These are phyloP conservation scores for Diacarnus erythraeanus DNA, from an alignment of 37 sponge, comb jelly and placozoan species.

Conservation along the genomic window DNA sequence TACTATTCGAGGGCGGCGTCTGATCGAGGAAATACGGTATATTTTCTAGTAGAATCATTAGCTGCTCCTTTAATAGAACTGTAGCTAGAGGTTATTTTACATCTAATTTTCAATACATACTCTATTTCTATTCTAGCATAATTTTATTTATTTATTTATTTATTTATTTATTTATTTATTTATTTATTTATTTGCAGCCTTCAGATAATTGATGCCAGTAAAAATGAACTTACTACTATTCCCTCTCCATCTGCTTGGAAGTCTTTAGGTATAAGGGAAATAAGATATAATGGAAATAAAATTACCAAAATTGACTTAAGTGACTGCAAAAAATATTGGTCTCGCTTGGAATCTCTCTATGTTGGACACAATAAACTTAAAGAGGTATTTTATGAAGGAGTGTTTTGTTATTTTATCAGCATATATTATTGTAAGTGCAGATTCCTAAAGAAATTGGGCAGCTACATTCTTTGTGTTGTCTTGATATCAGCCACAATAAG, in stretches of 20 bases:
- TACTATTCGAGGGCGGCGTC: too few relatives aligned
- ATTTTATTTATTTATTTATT: too few relatives aligned
- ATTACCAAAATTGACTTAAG: conserved; percentile 20
- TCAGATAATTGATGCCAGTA: conserved; percentile 53
- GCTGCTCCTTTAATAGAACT: too few relatives aligned
- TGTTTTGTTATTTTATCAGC: too few relatives aligned
- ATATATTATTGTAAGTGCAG: conserved; percentile 5
- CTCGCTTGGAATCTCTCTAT: conserved; percentile 51
- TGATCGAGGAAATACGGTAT: too few relatives aligned
- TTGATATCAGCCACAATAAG: conserved; percentile 76
- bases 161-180: background rate
- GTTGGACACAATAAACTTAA: conserved; percentile 59
- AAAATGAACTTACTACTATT: conserved; percentile 63
- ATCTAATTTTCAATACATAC: too few relatives aligned
- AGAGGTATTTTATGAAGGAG: too few relatives aligned
- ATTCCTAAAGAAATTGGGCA: conserved; percentile 62
- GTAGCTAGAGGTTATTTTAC: too few relatives aligned
- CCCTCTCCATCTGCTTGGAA: conserved; percentile 67
- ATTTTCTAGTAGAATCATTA: too few relatives aligned
- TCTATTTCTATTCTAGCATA: too few relatives aligned
- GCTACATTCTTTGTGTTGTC: conserved; percentile 34
- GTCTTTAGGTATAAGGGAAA: conserved; percentile 53
- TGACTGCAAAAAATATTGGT: conserved; percentile 51
- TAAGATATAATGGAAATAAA: conserved; percentile 34
- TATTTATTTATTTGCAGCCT: conserved; percentile 20